Evolutionary conservation across 2,797 vertebrate genomes (phyloP).

Genomic region (Sebastes cheni): DNA sequence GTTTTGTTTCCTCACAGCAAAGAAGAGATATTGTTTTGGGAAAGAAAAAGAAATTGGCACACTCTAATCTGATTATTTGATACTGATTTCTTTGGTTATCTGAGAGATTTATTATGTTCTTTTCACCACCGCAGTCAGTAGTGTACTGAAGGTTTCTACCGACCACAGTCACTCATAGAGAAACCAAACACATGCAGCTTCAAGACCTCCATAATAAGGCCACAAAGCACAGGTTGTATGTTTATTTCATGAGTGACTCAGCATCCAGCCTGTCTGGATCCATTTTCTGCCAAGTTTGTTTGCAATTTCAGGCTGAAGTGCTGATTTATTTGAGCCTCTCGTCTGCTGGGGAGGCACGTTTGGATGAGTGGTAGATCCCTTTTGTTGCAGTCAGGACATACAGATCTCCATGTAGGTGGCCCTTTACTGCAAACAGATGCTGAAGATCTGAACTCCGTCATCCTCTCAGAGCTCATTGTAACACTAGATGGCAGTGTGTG

Average conservation of each 20-base stretch:
- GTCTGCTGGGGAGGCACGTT: background rate
- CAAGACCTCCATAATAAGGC: background rate
- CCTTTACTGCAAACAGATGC: constrained; percentile 70
- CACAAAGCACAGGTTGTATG: background rate
- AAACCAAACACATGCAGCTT: constrained; percentile 5
- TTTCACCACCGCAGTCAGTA: background rate
- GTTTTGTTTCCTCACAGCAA: background rate
- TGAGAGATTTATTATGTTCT: background rate
- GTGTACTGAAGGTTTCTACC: background rate
- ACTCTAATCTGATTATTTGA: background rate
- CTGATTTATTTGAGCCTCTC: constrained; percentile 54
- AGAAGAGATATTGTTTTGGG: background rate
- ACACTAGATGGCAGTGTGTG: constrained; percentile 77
- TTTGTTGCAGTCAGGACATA: constrained; percentile 30
- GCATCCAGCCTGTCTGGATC: constrained; percentile 12
- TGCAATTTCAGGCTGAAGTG: constrained; percentile 24
- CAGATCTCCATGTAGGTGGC: constrained; percentile 59
- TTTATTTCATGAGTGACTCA: background rate
- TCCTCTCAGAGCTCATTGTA: background rate
- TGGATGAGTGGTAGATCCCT: constrained; percentile 44
- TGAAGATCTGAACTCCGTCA: background rate
- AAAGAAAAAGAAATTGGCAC: background rate
- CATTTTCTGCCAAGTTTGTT: constrained; percentile 47
- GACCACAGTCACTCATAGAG: background rate
- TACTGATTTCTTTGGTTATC: background rate